These are phyloP conservation scores for Loriculus beryllinus DNA, from an alignment of 2,797 vertebrate genomes.

Conservation along the genomic window DNA sequence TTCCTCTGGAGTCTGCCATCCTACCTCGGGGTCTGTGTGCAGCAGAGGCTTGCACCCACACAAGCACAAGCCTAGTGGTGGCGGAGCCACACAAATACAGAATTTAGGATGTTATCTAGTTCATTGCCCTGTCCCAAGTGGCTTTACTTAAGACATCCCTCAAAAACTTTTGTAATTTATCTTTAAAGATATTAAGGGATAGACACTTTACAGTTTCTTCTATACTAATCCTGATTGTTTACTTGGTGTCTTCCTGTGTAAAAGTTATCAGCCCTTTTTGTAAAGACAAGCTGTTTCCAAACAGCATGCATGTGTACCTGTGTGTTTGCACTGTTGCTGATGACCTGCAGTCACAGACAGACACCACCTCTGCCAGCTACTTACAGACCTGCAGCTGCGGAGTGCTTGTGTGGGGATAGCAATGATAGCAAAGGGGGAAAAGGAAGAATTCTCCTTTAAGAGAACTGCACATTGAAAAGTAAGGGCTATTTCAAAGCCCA, in stretches of 20 bases:
- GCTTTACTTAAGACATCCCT: neutral
- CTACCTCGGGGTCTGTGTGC: neutral
- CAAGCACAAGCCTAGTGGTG: neutral
- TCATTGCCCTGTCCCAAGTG: neutral
- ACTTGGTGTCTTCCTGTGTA: neutral
- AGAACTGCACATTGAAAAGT: neutral
- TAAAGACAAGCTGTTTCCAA: neutral
- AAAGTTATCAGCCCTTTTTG: neutral
- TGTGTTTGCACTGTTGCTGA: neutral
- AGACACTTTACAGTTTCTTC: neutral
- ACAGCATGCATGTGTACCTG: fast-evolving
- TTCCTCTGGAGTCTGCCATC: neutral
- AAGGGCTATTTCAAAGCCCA: neutral
- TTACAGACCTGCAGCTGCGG: neutral
- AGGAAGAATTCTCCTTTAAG: neutral
- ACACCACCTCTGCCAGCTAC: neutral
- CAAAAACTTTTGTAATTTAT: neutral
- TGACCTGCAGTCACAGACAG: neutral
- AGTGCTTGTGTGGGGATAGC: neutral
- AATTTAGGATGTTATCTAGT: neutral
- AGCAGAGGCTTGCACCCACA: fast-evolving
- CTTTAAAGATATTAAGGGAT: neutral
- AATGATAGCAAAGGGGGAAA: neutral
- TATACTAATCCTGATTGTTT: neutral
- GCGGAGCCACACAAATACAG: neutral